Conservation (phyloP, 30 jellyfish, hydroid and myxozoan genomes). For the Sanderia malayensis region DNA sequence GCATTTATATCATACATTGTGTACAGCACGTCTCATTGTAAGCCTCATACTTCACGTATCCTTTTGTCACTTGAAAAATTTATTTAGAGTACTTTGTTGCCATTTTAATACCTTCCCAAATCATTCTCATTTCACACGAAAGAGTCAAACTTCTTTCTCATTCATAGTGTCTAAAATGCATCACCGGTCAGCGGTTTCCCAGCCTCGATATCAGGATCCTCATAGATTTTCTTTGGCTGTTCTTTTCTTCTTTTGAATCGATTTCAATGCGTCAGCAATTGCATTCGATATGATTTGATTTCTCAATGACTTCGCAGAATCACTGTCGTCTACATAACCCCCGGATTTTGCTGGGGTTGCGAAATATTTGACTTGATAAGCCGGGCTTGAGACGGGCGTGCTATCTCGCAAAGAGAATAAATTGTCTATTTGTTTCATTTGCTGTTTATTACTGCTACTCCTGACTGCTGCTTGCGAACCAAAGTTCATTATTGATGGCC, state of each 20-base stretch:
- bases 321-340: slow-evolving; percentile 22
- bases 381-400: slow-evolving; percentile 68
- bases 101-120: too few species aligned
- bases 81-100: too few species aligned
- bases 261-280: slow-evolving; percentile 53
- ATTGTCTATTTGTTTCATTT: slow-evolving; percentile 1
- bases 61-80: too few species aligned
- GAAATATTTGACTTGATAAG: slow-evolving; percentile 54
- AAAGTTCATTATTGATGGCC: slow-evolving; percentile 76
- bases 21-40: too few species aligned
- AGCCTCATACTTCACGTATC: too few species aligned
- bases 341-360: slow-evolving; percentile 11
- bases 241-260: slow-evolving; percentile 48
- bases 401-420: slow-evolving; percentile 21
- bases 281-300: slow-evolving; percentile 69
- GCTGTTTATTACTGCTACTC: not conserved
- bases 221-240: slow-evolving; percentile 3
- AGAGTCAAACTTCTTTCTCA: too few species aligned
- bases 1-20: too few species aligned
- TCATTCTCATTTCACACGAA: too few species aligned
- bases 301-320: slow-evolving; percentile 57
- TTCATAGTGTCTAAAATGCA: too few species aligned
- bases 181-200: too few species aligned
- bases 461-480: too few species aligned
- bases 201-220: not conserved